Evolutionary conservation across 1,140 invertebrate genomes (phyloP), one percentile per base, ranked within the genome.

Genomic region (Myzus persicae): DNA sequence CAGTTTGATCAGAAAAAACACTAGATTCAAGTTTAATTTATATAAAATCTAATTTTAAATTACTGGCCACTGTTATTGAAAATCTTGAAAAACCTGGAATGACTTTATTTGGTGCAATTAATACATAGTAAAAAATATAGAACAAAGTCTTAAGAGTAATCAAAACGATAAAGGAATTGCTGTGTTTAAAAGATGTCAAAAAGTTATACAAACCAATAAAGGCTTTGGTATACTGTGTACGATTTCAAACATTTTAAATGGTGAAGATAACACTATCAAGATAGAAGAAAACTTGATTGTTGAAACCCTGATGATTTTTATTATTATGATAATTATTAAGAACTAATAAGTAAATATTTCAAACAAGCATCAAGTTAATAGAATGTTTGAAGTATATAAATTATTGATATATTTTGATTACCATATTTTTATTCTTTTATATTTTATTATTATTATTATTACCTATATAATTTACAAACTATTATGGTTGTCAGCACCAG

Each of bases 11-110:
- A 22, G 20, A 82, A 22, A 82, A 82, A 40, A 40, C 81, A 44
- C 40, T 85, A 24, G 82, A 85, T 44, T 85, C 82, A 9, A 85
- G 40, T 85, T 85, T 85, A 85, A 85, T 85, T 85, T 85, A 85
- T 85, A 85, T 85, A 85, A 85, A 85, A 85, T 85, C 82, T 26
- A 44, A 85, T 85, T 85, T 44, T 44, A 85, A 85, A 3, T 9
- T 85, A 14, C 11, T 85, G 6, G 82, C 82, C 40, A 44, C 82
- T 85, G 22, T 24, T 20, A 85, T 85, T 44, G 40, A 31, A 85
- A 85, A 31, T 36, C 82, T 85, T 24, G 82, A 85, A 85, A 85
- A 85, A 85, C 44, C 82, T 24, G 40, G 26, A 44, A 42, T 85
- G n/a, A 85, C n/a, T 11, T 81, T 38, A 81, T 18, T 81, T 11